Evolutionary conservation across 2,888 invertebrate genomes (phyloP), one percentile per base, ranked within the genome.

Genomic region (Trichogramma evanescens): DNA sequence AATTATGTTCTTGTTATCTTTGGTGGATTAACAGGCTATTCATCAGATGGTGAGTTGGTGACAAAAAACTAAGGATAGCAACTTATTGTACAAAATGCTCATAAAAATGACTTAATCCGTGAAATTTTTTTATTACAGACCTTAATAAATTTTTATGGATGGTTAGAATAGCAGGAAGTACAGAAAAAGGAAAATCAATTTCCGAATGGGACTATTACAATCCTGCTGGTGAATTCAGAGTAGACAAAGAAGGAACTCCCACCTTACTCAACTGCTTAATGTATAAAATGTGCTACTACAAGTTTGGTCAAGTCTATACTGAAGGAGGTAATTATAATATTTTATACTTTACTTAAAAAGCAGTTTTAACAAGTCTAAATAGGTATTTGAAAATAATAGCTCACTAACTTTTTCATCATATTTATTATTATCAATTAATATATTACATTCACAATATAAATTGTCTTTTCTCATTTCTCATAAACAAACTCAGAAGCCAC

Each of bases 121-220:
- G 9, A 49, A 49, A 10, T 2, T 61, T 68, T 65, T 72, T 7
- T 78, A 26, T 26, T 26, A 26, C 26, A 91, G 92, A 98, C 78
- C 97, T 98, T 65, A 99, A 99, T 81, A 99, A 98, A 82, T 98
- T 98, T 81, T 84, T 99, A 66, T 98, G 98, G 98, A 99, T 98
- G 98, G 98, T 99, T 50, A 83, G 89, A 52, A 94, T 95, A 77
- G 96, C 97, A 68, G 96, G 97, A 67, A 94, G 95, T 75, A 97
- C 97, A 5, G 93, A 95, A 65, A 86, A 90, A 70, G 97, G 97
- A 54, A 88, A 89, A 45, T 95, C 97, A 78, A 98, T 98, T 71
- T 92, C 93, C 73, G 98, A 99, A 81, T 87, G 88, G 73, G 95
- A 98, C 81, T 98, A 97, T 80, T 99, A 97, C 82, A 95, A 96